Evolutionary conservation across 2,113 vertebrate genomes (phyloP), one percentile per base, ranked within the genome.

Genomic region (Apodemus sylvaticus): DNA sequence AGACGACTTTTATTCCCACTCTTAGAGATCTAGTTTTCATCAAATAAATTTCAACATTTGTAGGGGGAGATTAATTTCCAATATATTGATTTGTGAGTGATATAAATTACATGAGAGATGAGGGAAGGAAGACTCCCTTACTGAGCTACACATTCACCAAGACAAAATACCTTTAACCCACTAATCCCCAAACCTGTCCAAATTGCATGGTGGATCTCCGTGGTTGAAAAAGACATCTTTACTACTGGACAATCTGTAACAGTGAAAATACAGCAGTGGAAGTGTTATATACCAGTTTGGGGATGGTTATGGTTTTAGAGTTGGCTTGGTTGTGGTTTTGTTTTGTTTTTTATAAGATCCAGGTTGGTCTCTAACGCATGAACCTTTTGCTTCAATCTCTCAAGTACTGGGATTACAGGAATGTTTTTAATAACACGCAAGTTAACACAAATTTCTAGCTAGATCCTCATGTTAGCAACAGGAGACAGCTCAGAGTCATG

Each of bases 401-500:
- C 66, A 39, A n/a, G 36, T 55, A 5, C 66, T 29, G 48, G 48
- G 66, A 71, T 88, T 53, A 53, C 4, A 71, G 48, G 48, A 58
- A 78, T 12, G 42, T 96, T 86, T 97, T 86, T 64, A 89, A 89
- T 90, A 78, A 98, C 7, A 85, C 1, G 73, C 5, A 26, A 93
- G 0, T 2, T 48, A 68, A 36, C 90, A 89, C 0, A 97, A 76
- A 93, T 62, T 42, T 76, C 14, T 86, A 60, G 20, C n/a, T 78
- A 86, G 64, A 22, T 96, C 48, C 94, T 96, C 96, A 13, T 39
- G 48, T 60, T 94, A 81, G 88, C 73, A 2, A 17, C 0, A 81
- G 53, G 73, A 64, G 31, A 78, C 55, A 53, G 7, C 11, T 7
- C 14, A 24, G 29, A 16, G 36, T 90, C 85, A 95, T 39, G 39